These are phyloP conservation scores for Netelia inedita DNA, from an alignment of 2,888 invertebrate genomes.

Conservation along the genomic window DNA sequence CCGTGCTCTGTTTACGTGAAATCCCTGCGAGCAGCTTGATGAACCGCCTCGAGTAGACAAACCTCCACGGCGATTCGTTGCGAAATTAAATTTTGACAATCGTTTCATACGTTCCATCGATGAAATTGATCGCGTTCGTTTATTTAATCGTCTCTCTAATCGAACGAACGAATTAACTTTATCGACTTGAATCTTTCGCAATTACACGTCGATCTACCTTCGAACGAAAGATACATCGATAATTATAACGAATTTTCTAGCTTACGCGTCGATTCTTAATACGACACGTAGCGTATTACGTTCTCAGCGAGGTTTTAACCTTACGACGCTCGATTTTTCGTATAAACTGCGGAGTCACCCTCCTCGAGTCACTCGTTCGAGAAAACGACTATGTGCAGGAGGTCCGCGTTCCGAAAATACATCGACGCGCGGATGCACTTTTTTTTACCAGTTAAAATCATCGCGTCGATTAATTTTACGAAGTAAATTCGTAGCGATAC, in stretches of 20 bases:
- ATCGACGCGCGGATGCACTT: conserved; percentile 31
- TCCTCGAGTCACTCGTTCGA: conserved; percentile 1
- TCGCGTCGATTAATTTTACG: conserved; percentile 16
- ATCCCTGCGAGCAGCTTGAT: conserved; percentile 47
- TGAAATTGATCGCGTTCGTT: no score
- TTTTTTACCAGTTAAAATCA: conserved; percentile 31
- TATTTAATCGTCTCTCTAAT: no score
- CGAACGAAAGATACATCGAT: background rate
- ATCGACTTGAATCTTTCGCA: background rate
- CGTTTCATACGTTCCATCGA: no score
- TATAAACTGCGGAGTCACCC: conserved; percentile 44
- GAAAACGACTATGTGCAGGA: conserved; percentile 12
- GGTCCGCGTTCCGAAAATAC: conserved; percentile 46
- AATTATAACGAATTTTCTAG: background rate
- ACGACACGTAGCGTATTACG: background rate
- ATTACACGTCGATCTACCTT: background rate
- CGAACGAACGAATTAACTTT: background rate
- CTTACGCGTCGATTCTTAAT: background rate
- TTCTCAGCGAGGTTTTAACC: conserved; percentile 7
- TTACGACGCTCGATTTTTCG: conserved; percentile 25
- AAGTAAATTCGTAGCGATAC: background rate
- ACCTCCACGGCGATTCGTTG: no score
- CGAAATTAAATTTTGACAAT: no score
- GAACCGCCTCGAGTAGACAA: conserved; percentile 5
- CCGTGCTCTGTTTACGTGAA: conserved; percentile 43